A percentile compares a stretch with the other conserved stretches of the same genome.
Evolutionary conservation across 2,888 invertebrate species (phyloP).

Genomic region (Desoria tigrina): DNA sequence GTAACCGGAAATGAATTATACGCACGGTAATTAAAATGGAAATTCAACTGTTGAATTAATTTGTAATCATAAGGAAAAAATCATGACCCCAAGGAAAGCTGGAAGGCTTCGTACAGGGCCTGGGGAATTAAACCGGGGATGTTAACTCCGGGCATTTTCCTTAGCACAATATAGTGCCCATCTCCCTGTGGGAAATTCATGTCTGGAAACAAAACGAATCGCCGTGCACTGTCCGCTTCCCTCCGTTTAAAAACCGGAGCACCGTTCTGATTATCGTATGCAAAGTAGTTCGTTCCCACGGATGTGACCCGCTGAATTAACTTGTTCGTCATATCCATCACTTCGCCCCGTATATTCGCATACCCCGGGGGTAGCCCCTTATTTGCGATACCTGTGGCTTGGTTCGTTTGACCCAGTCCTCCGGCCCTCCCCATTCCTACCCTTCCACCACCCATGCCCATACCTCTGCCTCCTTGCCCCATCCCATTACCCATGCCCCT

Average conservation of each 20-base stretch:
- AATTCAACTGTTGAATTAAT: background rate
- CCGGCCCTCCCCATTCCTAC: background rate
- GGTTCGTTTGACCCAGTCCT: background rate
- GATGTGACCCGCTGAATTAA: constrained; percentile 26
- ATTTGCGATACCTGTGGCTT: background rate
- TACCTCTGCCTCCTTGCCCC: background rate
- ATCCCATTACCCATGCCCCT: background rate
- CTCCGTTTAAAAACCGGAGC: constrained; percentile 26
- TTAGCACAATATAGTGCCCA: constrained; percentile 37
- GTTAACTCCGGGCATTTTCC: constrained; percentile 24
- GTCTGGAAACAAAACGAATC: constrained; percentile 34
- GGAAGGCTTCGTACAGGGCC: constrained; percentile 26
- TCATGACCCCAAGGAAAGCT: constrained; percentile 19
- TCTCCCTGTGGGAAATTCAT: constrained; percentile 28
- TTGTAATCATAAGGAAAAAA: background rate
- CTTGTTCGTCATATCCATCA: constrained; percentile 36
- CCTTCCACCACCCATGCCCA: background rate
- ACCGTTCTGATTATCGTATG: constrained; percentile 20
- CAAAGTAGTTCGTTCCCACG: constrained; percentile 24
- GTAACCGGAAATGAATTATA: background rate
- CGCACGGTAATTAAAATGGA: background rate
- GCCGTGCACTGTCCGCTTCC: constrained; percentile 25
- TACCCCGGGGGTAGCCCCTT: constrained; percentile 20
- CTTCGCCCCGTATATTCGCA: constrained; percentile 25
- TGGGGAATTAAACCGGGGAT: constrained; percentile 20